Evolutionary conservation across 2,113 vertebrate genomes (phyloP).

Genomic region (Talpa occidentalis): DNA sequence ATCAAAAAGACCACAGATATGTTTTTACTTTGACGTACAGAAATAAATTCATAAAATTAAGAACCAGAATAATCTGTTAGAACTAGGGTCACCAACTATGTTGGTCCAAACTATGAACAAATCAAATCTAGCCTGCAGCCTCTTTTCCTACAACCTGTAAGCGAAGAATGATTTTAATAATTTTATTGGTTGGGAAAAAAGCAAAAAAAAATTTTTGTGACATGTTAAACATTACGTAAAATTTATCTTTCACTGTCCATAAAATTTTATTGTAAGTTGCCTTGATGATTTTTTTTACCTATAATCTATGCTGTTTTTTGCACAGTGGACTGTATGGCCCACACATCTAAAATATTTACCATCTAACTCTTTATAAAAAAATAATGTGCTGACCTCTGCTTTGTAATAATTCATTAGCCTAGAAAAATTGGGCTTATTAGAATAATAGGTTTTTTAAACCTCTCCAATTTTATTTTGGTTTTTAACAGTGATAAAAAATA

Average conservation of each 20-base stretch:
- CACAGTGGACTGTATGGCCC: not conserved
- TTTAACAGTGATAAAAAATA: slow-evolving; percentile 51
- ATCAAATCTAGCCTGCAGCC: not conserved
- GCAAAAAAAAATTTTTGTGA: slow-evolving; percentile 22
- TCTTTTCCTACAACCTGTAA: not conserved
- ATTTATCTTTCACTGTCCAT: slow-evolving; percentile 17
- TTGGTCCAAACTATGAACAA: not conserved
- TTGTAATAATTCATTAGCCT: slow-evolving; percentile 32
- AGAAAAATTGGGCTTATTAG: not conserved
- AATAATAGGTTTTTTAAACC: slow-evolving; percentile 19
- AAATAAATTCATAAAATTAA: slow-evolving; percentile 30
- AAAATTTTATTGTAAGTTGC: not conserved
- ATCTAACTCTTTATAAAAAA: not conserved
- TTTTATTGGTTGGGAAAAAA: slow-evolving; percentile 44
- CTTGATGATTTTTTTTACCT: not conserved
- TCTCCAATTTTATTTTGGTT: slow-evolving; percentile 39
- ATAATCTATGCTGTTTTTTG: not conserved
- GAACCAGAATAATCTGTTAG: not conserved
- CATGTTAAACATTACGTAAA: not conserved
- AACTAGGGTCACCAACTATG: not conserved
- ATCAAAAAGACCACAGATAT: not conserved
- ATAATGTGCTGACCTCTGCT: not conserved
- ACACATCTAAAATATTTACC: slow-evolving; percentile 7
- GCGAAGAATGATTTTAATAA: slow-evolving; percentile 15
- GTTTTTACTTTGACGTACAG: slow-evolving; percentile 5